Percentiles rank a stretch among this genome's conserved stretches.
phyloP scores from a whole-genome alignment of 92 coral and sea anemone genomes.

The Phenganax stokvisi region DNA sequence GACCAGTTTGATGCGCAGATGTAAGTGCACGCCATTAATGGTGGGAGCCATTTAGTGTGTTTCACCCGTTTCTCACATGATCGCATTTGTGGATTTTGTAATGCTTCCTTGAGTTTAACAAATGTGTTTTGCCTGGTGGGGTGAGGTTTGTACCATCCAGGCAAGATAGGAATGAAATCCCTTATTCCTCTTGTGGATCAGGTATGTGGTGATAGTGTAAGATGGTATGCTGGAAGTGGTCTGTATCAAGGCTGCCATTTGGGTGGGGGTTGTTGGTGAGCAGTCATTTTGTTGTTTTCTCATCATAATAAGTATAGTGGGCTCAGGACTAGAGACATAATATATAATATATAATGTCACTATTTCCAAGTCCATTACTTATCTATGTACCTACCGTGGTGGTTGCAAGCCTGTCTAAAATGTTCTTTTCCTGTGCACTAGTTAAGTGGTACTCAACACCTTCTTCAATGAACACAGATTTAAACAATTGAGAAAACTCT shows the following conservation, averaged over 20 bases:
- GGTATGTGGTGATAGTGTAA: conserved; percentile 59
- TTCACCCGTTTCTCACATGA: no score
- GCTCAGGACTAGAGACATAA: no score
- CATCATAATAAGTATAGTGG: conserved; percentile 10
- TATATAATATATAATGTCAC: neutral
- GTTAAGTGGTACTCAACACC: conserved; percentile 5
- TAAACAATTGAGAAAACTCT: conserved; percentile 5
- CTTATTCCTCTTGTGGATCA: conserved; percentile 46
- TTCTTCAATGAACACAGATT: conserved; percentile 3
- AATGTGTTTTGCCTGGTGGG: conserved; percentile 38
- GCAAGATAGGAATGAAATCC: conserved; percentile 60
- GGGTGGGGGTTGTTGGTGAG: conserved; percentile 58
- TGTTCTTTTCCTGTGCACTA: neutral
- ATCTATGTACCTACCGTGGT: neutral
- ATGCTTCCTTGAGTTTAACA: no score
- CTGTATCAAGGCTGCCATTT: conserved; percentile 49
- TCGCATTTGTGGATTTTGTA: no score
- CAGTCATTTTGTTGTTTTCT: conserved; percentile 45
- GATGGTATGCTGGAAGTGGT: conserved; percentile 51
- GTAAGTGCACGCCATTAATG: conserved; percentile 38
- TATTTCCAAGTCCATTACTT: no score
- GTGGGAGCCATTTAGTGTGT: no score
- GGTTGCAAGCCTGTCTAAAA: conserved; percentile 16
- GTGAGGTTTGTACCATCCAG: conserved; percentile 57
- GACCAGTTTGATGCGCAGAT: conserved; percentile 43